Evolutionary conservation across 1,140 invertebrate species (phyloP).

Genomic region (Musca domestica): DNA sequence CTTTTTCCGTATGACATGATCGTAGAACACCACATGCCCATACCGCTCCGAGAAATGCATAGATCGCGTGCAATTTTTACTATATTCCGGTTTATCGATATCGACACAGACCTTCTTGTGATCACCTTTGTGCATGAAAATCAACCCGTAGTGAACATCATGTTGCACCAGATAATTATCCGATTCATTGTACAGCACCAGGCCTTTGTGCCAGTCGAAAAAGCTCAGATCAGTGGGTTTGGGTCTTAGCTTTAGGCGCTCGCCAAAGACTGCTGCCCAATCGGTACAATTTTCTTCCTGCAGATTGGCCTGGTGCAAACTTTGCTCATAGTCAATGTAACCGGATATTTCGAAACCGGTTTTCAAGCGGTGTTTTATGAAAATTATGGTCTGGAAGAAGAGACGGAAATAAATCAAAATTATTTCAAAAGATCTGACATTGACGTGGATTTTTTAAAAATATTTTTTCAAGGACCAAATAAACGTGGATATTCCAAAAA

Average conservation of each 20-base stretch:
- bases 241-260: slow-evolving; percentile 30
- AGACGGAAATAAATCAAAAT: not conserved
- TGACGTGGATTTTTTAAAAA: too few species aligned
- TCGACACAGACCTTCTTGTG: slow-evolving; percentile 43
- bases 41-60: slow-evolving; percentile 37
- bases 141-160: slow-evolving; percentile 35
- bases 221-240: slow-evolving; percentile 40
- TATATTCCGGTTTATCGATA: slow-evolving; percentile 22
- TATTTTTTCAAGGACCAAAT: too few species aligned
- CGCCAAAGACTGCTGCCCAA: slow-evolving; percentile 38
- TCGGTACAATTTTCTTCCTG: slow-evolving; percentile 28
- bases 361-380: slow-evolving; percentile 29
- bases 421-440: too few species aligned
- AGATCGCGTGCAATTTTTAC: slow-evolving; percentile 33
- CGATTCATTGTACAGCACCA: slow-evolving; percentile 33
- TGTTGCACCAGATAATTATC: slow-evolving; percentile 44
- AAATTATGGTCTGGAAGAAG: slow-evolving; percentile 44
- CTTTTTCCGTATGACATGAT: slow-evolving; percentile 48
- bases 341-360: slow-evolving; percentile 43
- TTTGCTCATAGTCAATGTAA: slow-evolving; percentile 45
- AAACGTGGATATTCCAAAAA: too few species aligned
- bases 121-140: slow-evolving; percentile 49
- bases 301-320: slow-evolving; percentile 31
- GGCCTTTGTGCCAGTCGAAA: slow-evolving; percentile 31
- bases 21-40: slow-evolving; percentile 43